phyloP scores from a whole-genome alignment of 2,113 vertebrate species.

The Equus quagga region DNA sequence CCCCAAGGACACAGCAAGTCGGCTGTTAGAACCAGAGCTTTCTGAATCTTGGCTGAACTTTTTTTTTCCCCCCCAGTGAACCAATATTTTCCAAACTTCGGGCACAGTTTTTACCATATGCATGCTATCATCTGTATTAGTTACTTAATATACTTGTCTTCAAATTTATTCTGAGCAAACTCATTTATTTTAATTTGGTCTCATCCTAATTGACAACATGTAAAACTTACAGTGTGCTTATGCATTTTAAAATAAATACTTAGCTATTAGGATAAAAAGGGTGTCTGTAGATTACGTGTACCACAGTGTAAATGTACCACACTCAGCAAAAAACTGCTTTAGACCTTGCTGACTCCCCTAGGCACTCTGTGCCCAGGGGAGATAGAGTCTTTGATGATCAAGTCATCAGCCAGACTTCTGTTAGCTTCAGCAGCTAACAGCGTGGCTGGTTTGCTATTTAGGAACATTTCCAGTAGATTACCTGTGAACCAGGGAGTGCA shows the following conservation, averaged over 20 bases:
- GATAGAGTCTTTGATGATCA: not conserved
- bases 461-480: not conserved
- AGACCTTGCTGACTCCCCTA: not conserved
- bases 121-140: not conserved
- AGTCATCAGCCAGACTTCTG: not conserved
- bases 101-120: not conserved
- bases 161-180: not conserved
- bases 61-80: not conserved
- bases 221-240: not conserved
- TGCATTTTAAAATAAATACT: not conserved
- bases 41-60: not conserved
- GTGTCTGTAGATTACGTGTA: not conserved
- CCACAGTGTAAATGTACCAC: no score
- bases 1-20: not conserved
- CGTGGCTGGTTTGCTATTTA: not conserved
- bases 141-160: not conserved
- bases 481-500: not conserved
- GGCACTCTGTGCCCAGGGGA: not conserved
- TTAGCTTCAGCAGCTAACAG: not conserved
- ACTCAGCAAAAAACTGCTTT: not conserved
- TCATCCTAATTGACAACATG: not conserved
- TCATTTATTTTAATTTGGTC: conserved; percentile 41
- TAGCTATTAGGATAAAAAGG: not conserved
- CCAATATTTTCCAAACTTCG: not conserved
- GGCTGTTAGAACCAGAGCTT: not conserved